phyloP scores from a whole-genome alignment of 37 sponge, comb jelly and placozoan species.

The Crambe crambe region DNA sequence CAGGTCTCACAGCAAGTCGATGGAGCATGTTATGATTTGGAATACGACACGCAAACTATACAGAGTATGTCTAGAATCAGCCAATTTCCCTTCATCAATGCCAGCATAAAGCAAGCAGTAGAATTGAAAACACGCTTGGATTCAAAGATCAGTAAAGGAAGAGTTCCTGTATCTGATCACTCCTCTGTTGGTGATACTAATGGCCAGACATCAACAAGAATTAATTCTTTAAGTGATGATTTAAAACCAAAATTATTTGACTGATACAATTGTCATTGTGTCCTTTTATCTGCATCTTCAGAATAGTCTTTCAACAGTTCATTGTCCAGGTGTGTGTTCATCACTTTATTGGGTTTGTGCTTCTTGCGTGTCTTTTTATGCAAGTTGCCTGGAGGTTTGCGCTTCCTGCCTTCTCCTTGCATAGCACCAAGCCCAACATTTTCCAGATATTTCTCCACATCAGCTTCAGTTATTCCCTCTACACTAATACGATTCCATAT shows the following conservation, averaged over 20 bases:
- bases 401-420: conserved; percentile 56
- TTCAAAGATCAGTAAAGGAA: not conserved
- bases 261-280: not conserved
- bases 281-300: not conserved
- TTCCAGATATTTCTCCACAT: conserved; percentile 66
- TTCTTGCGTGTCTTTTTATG: conserved; percentile 43
- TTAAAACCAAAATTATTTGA: not conserved
- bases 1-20: conserved; percentile 26
- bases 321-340: conserved; percentile 67
- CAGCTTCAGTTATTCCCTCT: conserved; percentile 66
- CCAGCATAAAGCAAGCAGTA: conserved; percentile 37
- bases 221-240: not conserved
- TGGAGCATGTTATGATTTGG: conserved; percentile 65
- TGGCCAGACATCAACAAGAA: too few relatives aligned
- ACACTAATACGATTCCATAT: conserved; percentile 67
- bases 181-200: too few relatives aligned
- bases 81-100: conserved; percentile 43
- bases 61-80: conserved; percentile 27
- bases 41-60: conserved; percentile 56
- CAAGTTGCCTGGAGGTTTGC: conserved; percentile 26
- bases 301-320: conserved; percentile 73
- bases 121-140: not conserved
- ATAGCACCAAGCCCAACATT: conserved; percentile 63
- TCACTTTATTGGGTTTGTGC: conserved; percentile 33
- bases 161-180: too few relatives aligned